Base-by-base conservation (phyloP, 2,113 vertebrate genomes). In the Gobio gobio region DNA sequence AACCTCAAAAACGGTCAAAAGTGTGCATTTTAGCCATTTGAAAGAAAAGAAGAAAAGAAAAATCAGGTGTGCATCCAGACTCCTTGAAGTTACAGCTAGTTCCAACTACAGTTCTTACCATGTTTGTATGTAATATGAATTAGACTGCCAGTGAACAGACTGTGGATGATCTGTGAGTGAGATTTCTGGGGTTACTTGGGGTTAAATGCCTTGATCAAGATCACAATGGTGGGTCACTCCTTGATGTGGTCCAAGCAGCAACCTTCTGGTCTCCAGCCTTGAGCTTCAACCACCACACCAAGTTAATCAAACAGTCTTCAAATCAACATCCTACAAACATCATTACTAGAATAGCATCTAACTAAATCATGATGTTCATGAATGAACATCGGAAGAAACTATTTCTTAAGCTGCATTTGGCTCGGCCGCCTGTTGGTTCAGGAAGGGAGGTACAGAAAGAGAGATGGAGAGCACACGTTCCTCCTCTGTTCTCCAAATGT, bases 401-500 rank as follows among this genome's bases (percentile, higher is more conserved):
- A 54, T 76, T 54, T 75, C 7, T 33, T 26, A 76, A 76, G 74
- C 9, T 76, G 45, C 49, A 83, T 86, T 85, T 90, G 91, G 89
- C 91, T 83, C 89, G 85, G 88, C 91, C 85, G 90, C 84, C 89
- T 88, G 83, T 36, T 4, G 22, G 43, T 76, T 29, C 45, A 54
- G 22, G 29, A 18, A 64, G 22, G 26, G 78, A 54, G 14, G 10
- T 49, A 73, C 10, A 74, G 16, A 73, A 24, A 59, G 16, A 83
- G 26, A 51, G 64, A 40, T 51, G 51, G 29, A 22, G 24, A 14
- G 24, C n/a, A 76, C 4, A 10, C 47, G 33, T 77, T 83, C 74
- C 43, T 54, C 47, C 88, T 79, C 87, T 91, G 88, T 90, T 89
- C 79, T 91, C 89, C 87, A 59, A 72, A 66, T 36, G 83, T 85